Evolutionary conservation across 1,140 invertebrate genomes (phyloP), one percentile per base, ranked within the genome.

Genomic region (Sinella curviseta): DNA sequence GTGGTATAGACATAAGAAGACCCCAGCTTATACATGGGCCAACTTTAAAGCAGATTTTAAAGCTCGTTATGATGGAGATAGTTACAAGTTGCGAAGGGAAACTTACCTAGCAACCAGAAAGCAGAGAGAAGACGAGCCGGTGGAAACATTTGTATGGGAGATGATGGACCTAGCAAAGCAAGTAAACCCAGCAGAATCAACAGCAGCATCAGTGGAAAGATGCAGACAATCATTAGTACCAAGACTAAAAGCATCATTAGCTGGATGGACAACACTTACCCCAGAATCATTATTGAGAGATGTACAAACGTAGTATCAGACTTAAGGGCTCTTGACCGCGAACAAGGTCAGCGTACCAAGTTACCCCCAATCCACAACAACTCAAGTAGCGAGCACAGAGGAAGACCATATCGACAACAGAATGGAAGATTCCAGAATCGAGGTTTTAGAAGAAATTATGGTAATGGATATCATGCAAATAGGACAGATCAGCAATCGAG

Each of bases 161-260:
- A 80, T 80, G 79, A 54, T 80, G n/a, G 33, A 70, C 12, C 67
- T 80, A 76, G 48, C 79, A 3, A 73, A 57, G n/a, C 65, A 73
- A 54, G 76, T 80, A 1, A n/a, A 77, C 34, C 76, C 79, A 70
- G 12, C 33, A 16, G 79, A 80, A 34, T 17, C 0, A 0, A 39
- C 33, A 34, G 28, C n/a, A 0, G 33, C 20, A 28, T 26, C 60
- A 24, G 75, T 80, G 0, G 3, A 34, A 4, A n/a, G 79, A 34
- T 36, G 35, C n/a, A 75, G 74, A 26, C 3, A 75, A 2, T 17
- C 3, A 20, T 54, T 75, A 34, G 12, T 28, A 4, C 74, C 74
- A 2, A 2, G 39, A 16, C 20, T 75, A 4, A 48, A 36, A n/a
- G n/a, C n/a, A n/a, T n/a, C n/a, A 16, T 20, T 54, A 20, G 12